Base-by-base conservation (phyloP, 2,113 vertebrate species). In the Perca schrenkii region DNA sequence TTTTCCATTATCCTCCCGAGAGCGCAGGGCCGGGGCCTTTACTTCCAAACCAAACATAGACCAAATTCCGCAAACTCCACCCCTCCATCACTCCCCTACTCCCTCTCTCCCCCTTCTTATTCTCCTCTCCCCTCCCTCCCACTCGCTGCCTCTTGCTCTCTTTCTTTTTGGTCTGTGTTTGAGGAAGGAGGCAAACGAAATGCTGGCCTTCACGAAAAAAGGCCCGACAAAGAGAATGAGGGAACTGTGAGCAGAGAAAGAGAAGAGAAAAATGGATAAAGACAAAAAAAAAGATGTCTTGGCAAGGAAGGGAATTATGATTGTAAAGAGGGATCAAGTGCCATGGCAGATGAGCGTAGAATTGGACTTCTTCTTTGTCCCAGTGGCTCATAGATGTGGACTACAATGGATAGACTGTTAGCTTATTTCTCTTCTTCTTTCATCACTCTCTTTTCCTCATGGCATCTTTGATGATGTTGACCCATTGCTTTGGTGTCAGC, bases 31-130 rank as follows among this genome's bases (percentile, higher is more conserved):
- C 73, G 75, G 86, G 91, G 88, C 89, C 72, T 91, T 93, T 58
- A 82, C 93, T 92, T 94, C 93, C 94, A 95, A 95, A 94, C 93
- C 91, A 95, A 95, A 95, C 93, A 94, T 76, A 90, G 92, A 93
- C 77, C 83, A 84, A 95, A 95, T 94, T 95, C 94, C 93, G 65
- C 81, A 92, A 89, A 83, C 88, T 86, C 86, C 84, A 76, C 87
- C 49, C 28, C 62, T 14, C 46, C 70, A 53, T 68, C 68, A 17
- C 61, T 64, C 49, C 50, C 65, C 22, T 2, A 2, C 63, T 57
- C 31, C 60, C 53, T 47, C 52, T 19, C 57, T 69, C 78, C 64
- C 66, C 56, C 49, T 70, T 75, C 74, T 74, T 71, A 56, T 77
- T 79, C 74, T 79, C 53, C 67, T 73, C 53, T 53, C 54, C 78